A percentile compares a stretch with the other conserved stretches of the same genome.
Evolutionary conservation across 2,797 vertebrate species (phyloP).

Genomic region (Rhinophrynus dorsalis): DNA sequence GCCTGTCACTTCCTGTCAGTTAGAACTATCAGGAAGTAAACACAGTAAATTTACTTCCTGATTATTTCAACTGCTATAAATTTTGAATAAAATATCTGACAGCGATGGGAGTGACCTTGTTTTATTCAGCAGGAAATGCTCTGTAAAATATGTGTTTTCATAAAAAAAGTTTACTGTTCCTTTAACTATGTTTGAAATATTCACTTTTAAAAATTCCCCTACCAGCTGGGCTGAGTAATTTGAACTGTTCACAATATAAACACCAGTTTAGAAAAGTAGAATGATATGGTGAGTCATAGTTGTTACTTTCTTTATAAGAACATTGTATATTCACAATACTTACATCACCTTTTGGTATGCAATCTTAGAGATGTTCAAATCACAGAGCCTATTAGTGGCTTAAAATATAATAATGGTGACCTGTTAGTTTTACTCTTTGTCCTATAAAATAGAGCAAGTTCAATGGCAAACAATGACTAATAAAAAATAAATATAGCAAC

Average conservation of each 20-base stretch:
- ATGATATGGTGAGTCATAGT: conserved; percentile 4
- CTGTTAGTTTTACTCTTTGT: conserved; percentile 7
- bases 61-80: too few relatives aligned
- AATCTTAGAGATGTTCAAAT: conserved; percentile 22
- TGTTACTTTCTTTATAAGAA: conserved; percentile 16
- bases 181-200: background rate
- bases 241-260: background rate
- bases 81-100: too few relatives aligned
- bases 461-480: background rate
- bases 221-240: background rate
- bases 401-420: conserved; percentile 31
- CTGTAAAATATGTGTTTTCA: too few relatives aligned
- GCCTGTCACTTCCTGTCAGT: too few relatives aligned
- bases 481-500: background rate
- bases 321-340: background rate
- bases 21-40: too few relatives aligned
- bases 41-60: too few relatives aligned
- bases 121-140: too few relatives aligned
- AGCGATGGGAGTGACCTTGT: too few relatives aligned
- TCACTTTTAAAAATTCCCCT: background rate
- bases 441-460: background rate
- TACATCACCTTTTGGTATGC: conserved; percentile 5
- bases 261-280: background rate
- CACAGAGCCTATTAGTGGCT: conserved; percentile 25
- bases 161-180: too few relatives aligned